Percentiles rank a stretch among this genome's conserved stretches.
These are phyloP conservation scores for Peromyscus eremicus DNA, from an alignment of 2,797 vertebrate species.

Conservation along the genomic window DNA sequence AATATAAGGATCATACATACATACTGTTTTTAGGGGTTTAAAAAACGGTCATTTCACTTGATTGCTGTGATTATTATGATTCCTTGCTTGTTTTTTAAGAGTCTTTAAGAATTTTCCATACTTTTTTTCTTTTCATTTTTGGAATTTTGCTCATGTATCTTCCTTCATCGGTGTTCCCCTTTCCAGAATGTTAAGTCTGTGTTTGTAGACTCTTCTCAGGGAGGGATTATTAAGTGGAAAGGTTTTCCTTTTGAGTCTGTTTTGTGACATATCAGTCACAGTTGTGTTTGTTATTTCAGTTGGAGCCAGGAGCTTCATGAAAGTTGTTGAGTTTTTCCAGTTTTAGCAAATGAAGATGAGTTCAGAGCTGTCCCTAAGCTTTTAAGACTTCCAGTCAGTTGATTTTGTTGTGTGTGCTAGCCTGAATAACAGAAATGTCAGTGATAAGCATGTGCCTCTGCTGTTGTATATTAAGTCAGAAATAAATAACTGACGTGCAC, in stretches of 20 bases:
- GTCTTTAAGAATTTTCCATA: slow-evolving; percentile 35
- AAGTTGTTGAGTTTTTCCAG: slow-evolving; percentile 61
- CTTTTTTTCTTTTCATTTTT: slow-evolving; percentile 65
- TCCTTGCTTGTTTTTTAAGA: slow-evolving; percentile 48
- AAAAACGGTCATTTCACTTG: slow-evolving; percentile 36
- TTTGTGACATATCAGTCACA: slow-evolving; percentile 19
- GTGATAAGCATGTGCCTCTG: slow-evolving; percentile 72
- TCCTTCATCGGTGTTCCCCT: slow-evolving; percentile 23
- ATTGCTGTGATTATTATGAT: slow-evolving; percentile 47
- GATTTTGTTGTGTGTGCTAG: slow-evolving; percentile 69
- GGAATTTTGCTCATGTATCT: slow-evolving; percentile 37
- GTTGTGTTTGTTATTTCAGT: slow-evolving; percentile 57
- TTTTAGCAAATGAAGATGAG: slow-evolving; percentile 61
- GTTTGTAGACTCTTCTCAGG: slow-evolving; percentile 48
- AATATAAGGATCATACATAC: slow-evolving; percentile 16
- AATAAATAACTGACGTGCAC: slow-evolving; percentile 77
- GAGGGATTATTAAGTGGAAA: slow-evolving; percentile 47
- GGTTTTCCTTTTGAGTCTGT: slow-evolving; percentile 42
- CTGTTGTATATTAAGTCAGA: slow-evolving; percentile 79
- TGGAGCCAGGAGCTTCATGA: slow-evolving; percentile 68
- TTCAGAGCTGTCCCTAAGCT: slow-evolving; percentile 62
- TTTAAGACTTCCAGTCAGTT: slow-evolving; percentile 17
- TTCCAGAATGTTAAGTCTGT: slow-evolving; percentile 33
- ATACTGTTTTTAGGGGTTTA: neutral
- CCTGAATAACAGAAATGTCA: slow-evolving; percentile 62